Conservation (phyloP, 2,888 invertebrate species). For the Bembecia ichneumoniformis region DNA sequence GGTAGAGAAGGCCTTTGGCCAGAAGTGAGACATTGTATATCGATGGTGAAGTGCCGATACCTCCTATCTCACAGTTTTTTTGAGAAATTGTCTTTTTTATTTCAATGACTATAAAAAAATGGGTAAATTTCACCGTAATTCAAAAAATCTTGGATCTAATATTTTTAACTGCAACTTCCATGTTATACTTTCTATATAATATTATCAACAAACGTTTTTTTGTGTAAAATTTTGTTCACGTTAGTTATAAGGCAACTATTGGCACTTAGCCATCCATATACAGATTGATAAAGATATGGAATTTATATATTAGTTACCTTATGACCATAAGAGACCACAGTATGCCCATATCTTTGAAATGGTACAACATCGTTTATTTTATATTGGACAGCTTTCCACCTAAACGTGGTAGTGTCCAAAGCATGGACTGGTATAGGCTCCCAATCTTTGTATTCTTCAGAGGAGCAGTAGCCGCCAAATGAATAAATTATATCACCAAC, state of each 20-base stretch:
- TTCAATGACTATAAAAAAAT: too few relatives aligned
- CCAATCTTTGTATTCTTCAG: constrained; percentile 81
- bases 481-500: constrained; percentile 86
- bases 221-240: not conserved
- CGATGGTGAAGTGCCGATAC: too few relatives aligned
- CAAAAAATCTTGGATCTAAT: too few relatives aligned
- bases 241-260: not conserved
- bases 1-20: too few relatives aligned
- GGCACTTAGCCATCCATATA: too few relatives aligned
- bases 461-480: constrained; percentile 93
- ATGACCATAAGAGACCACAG: constrained; percentile 84
- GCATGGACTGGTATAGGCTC: constrained; percentile 90
- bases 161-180: too few relatives aligned
- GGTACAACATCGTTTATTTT: constrained; percentile 73
- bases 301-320: constrained; percentile 49
- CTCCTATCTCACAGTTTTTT: too few relatives aligned
- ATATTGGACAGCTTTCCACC: constrained; percentile 72
- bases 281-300: too few relatives aligned
- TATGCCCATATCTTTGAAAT: constrained; percentile 92
- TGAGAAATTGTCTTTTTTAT: too few relatives aligned
- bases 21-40: too few relatives aligned
- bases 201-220: not conserved
- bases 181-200: not conserved
- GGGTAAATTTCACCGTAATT: too few relatives aligned
- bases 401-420: constrained; percentile 79